Evolutionary conservation across 2,113 vertebrate genomes (phyloP).

Genomic region (Nestor notabilis): DNA sequence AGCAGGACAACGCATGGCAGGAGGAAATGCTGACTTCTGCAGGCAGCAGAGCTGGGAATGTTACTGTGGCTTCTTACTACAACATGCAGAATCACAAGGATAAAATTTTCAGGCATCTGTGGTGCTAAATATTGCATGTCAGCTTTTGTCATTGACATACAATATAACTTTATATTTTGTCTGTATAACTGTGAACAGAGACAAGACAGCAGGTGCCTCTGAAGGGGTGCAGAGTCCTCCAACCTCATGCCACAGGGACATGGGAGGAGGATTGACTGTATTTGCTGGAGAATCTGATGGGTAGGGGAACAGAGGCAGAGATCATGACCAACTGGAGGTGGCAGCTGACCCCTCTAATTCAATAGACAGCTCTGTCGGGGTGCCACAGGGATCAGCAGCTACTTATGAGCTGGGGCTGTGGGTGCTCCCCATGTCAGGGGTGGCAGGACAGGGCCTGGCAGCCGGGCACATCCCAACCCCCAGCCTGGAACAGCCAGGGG

Average conservation of each 20-base stretch:
- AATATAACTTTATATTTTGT: neutral
- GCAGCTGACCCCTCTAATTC: neutral
- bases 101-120: neutral
- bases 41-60: neutral
- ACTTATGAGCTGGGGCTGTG: accelerated
- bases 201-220: neutral
- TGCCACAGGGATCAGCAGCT: accelerated
- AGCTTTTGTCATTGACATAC: neutral
- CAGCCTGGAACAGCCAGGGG: neutral
- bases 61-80: neutral
- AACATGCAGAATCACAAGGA: neutral
- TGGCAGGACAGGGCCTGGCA: neutral
- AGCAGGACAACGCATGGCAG: accelerated
- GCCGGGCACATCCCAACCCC: accelerated
- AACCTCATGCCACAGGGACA: accelerated
- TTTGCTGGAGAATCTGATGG: neutral
- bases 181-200: neutral
- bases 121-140: neutral
- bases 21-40: neutral
- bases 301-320: neutral
- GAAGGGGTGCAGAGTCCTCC: neutral
- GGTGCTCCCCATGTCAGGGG: accelerated
- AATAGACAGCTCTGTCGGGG: neutral
- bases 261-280: neutral
- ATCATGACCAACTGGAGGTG: neutral